phyloP scores from a whole-genome alignment of 2,113 vertebrate genomes.

The Neomonachus schauinslandi region DNA sequence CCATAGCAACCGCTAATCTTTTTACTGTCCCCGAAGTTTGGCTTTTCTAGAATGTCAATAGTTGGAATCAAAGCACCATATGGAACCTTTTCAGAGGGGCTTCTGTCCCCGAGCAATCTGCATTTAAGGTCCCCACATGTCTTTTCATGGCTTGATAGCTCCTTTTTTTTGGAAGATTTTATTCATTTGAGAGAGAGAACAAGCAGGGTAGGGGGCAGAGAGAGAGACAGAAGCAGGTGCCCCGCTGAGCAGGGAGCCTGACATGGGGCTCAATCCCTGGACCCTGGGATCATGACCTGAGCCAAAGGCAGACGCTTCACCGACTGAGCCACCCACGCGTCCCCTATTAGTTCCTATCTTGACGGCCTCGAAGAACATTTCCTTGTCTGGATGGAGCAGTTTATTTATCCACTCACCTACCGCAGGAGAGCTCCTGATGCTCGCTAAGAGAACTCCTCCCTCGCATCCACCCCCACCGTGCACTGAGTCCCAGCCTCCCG shows the following conservation, averaged over 20 bases:
- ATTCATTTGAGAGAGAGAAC: too few species aligned
- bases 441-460: neutral
- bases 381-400: neutral
- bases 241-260: too few species aligned
- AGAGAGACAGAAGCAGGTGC: too few species aligned
- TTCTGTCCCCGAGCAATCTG: neutral
- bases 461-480: rapidly evolving
- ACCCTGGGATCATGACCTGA: too few species aligned
- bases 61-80: neutral
- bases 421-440: too few species aligned
- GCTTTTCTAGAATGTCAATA: neutral
- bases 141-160: neutral
- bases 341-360: neutral
- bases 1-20: neutral
- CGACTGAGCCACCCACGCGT: too few species aligned
- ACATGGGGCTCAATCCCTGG: too few species aligned
- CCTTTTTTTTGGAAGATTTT: too few species aligned
- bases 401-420: too few species aligned
- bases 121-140: neutral
- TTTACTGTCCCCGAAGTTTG: neutral
- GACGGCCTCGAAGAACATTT: neutral
- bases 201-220: too few species aligned
- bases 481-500: too few species aligned
- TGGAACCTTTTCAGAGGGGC: neutral
- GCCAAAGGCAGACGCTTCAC: too few species aligned